Evolutionary conservation across 2,888 invertebrate species (phyloP).

Genomic region (Plagodis pulveraria): DNA sequence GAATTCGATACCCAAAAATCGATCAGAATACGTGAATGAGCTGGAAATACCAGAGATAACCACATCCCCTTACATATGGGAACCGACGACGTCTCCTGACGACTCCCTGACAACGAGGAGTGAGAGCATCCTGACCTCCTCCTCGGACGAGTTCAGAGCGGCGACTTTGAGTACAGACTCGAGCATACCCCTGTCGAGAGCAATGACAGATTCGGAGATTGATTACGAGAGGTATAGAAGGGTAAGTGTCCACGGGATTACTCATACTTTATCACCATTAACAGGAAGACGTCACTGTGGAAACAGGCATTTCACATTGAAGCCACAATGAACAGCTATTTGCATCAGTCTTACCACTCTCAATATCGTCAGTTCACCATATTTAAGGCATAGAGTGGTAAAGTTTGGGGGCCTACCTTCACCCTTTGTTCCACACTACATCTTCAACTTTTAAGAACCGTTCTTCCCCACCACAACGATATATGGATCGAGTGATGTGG

Average conservation of each 20-base stretch:
- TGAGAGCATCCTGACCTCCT: conserved; percentile 53
- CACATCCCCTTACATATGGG: conserved; percentile 62
- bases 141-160: conserved; percentile 47
- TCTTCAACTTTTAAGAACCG: no score
- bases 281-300: not conserved
- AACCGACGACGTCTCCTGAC: conserved; percentile 40
- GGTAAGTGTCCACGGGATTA: conserved; percentile 48
- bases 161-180: conserved; percentile 60
- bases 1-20: conserved; percentile 63
- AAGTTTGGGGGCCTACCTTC: no score
- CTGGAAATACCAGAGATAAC: conserved; percentile 67
- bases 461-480: no score
- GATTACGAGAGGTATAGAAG: conserved; percentile 65
- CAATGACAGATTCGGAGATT: conserved; percentile 76
- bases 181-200: conserved; percentile 67
- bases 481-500: no score
- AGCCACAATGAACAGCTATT: no score
- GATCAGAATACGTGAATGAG: conserved; percentile 66
- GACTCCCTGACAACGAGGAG: conserved; percentile 48
- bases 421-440: no score
- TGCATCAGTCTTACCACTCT: no score
- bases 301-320: no score
- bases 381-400: no score
- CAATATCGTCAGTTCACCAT: no score
- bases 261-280: conserved; percentile 1